Conservation (phyloP, 2,113 vertebrate species). For the Bagarius yarrelli region DNA sequence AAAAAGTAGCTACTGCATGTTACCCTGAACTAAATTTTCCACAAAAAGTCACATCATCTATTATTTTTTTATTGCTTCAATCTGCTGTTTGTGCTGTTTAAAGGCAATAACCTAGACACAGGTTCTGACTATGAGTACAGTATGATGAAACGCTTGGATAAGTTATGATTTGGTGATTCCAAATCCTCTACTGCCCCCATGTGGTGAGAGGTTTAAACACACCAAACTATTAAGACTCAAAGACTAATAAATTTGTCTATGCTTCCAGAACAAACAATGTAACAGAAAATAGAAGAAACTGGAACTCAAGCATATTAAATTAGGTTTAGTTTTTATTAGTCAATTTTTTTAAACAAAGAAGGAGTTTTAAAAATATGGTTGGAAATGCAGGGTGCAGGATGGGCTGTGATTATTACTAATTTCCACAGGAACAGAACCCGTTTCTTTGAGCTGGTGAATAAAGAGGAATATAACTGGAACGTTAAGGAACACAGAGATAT, state of each 20-base stretch:
- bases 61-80: not conserved
- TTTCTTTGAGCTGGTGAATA: conserved; percentile 95
- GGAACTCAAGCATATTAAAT: not conserved
- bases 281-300: not conserved
- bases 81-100: not conserved
- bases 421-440: conserved; percentile 84
- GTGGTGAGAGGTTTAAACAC: conserved; percentile 56
- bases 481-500: conserved; percentile 87
- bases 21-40: not conserved
- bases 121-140: not conserved
- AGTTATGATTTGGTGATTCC: not conserved
- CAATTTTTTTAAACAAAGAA: not conserved
- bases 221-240: not conserved
- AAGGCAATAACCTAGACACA: not conserved
- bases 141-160: not conserved
- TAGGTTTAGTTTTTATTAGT: not conserved
- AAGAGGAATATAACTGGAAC: conserved; percentile 93
- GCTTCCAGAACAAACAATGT: not conserved
- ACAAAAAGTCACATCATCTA: not conserved
- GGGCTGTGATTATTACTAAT: not conserved
- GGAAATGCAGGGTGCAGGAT: not conserved
- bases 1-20: not conserved
- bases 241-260: not conserved
- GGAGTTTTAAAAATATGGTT: not conserved
- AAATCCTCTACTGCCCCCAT: conserved; percentile 60